Evolutionary conservation across 2,888 invertebrate genomes (phyloP).

Genomic region (Eupithecia vulgata): DNA sequence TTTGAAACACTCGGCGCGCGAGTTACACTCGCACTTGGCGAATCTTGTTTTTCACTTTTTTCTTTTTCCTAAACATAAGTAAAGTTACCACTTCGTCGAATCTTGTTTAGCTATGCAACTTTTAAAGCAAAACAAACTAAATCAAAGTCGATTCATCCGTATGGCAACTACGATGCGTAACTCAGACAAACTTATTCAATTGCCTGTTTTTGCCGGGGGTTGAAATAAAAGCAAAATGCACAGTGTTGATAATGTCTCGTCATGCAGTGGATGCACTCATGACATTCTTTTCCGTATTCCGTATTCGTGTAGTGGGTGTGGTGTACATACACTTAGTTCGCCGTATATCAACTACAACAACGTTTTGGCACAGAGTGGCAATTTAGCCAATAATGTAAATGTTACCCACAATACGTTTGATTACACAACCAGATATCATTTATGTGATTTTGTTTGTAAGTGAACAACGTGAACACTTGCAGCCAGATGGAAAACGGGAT

Average conservation of each 20-base stretch:
- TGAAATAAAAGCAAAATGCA: background rate
- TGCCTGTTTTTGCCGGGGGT: background rate
- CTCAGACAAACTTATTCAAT: background rate
- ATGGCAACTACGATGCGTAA: background rate
- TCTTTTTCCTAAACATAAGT: too few relatives aligned
- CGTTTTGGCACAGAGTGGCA: background rate
- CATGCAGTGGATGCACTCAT: background rate
- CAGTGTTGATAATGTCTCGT: background rate
- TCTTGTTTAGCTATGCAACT: too few relatives aligned
- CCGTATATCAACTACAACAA: background rate
- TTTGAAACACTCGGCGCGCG: too few relatives aligned
- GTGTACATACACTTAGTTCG: background rate
- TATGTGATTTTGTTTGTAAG: too few relatives aligned
- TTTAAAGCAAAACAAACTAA: background rate
- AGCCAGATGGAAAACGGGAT: too few relatives aligned
- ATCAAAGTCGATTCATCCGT: background rate
- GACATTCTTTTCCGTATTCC: background rate
- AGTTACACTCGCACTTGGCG: too few relatives aligned
- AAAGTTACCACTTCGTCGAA: too few relatives aligned
- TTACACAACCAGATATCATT: background rate
- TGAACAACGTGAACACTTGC: too few relatives aligned
- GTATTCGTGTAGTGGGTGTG: background rate
- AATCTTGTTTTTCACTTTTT: too few relatives aligned
- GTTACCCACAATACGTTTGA: slow-evolving; percentile 2
- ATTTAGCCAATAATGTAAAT: background rate